Percentiles rank a stretch among this genome's conserved stretches.
phyloP scores from a whole-genome alignment of 2,888 invertebrate species.

The Cyaniris semiargus region DNA sequence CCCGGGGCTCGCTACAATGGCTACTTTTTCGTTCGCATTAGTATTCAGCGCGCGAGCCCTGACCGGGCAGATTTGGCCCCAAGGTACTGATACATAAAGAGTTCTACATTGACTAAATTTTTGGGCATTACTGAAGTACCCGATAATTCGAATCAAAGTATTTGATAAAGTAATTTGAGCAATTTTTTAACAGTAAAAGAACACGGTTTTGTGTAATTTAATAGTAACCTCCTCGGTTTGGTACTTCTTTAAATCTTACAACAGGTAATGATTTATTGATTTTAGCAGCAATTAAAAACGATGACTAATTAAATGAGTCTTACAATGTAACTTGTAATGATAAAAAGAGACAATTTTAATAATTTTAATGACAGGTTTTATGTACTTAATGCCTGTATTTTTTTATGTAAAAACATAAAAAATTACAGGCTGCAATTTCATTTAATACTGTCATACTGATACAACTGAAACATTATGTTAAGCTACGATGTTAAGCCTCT shows the following conservation, averaged over 20 bases:
- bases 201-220: not conserved
- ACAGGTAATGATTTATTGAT: no score
- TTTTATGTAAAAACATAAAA: no score
- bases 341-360: not conserved
- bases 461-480: no score
- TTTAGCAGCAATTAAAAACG: no score
- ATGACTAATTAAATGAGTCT: no score
- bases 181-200: not conserved
- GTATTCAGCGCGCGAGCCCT: slow-evolving; percentile 59
- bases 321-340: no score
- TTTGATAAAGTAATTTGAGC: not conserved
- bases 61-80: slow-evolving; percentile 46
- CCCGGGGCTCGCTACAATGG: slow-evolving; percentile 67
- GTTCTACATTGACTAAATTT: slow-evolving; percentile 30
- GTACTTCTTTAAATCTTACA: no score
- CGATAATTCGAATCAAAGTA: not conserved
- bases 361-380: not conserved
- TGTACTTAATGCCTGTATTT: no score
- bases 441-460: no score
- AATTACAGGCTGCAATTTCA: not conserved
- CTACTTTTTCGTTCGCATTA: slow-evolving; percentile 76
- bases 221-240: no score
- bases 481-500: no score
- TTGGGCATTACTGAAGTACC: not conserved
- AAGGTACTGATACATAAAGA: slow-evolving; percentile 40